Evolutionary conservation across 2,113 vertebrate species (phyloP).

Genomic region (Chionodraco myersi): DNA sequence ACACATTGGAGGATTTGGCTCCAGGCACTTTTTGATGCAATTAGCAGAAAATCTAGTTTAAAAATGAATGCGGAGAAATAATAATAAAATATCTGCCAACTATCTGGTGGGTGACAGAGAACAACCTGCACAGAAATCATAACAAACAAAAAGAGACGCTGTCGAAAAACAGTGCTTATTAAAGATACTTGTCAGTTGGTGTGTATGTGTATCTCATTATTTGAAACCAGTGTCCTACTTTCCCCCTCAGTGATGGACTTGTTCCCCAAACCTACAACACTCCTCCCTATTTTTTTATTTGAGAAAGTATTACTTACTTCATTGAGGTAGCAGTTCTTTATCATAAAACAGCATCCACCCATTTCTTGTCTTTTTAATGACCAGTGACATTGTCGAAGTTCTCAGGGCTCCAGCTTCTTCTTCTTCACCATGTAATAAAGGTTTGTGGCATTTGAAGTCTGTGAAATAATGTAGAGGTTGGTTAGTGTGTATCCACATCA

Average conservation of each 20-base stretch:
- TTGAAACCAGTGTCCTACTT: conserved; percentile 14
- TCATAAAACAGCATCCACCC: not conserved
- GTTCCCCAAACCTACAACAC: conserved; percentile 4
- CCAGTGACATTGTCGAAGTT: not conserved
- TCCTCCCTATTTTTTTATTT: not conserved
- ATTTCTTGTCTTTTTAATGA: not conserved
- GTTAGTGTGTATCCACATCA: not conserved
- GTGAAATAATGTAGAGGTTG: not conserved
- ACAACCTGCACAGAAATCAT: conserved; percentile 3
- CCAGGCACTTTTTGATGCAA: conserved; percentile 56
- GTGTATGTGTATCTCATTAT: conserved; percentile 5
- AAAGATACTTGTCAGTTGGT: conserved; percentile 8
- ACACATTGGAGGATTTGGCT: conserved; percentile 53
- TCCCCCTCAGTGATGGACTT: not conserved
- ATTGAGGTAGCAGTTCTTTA: not conserved
- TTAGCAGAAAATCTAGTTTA: conserved; percentile 59
- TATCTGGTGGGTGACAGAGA: conserved; percentile 19
- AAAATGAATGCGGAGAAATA: conserved; percentile 42
- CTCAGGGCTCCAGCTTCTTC: not conserved
- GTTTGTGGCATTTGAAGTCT: not conserved
- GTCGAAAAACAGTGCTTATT: conserved; percentile 24
- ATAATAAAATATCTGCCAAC: conserved; percentile 49
- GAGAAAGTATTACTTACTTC: too few relatives aligned
- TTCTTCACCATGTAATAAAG: not conserved
- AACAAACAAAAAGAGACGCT: conserved; percentile 36